phyloP scores from a whole-genome alignment of 1,140 invertebrate species.

The Macrostomum lignano region DNA sequence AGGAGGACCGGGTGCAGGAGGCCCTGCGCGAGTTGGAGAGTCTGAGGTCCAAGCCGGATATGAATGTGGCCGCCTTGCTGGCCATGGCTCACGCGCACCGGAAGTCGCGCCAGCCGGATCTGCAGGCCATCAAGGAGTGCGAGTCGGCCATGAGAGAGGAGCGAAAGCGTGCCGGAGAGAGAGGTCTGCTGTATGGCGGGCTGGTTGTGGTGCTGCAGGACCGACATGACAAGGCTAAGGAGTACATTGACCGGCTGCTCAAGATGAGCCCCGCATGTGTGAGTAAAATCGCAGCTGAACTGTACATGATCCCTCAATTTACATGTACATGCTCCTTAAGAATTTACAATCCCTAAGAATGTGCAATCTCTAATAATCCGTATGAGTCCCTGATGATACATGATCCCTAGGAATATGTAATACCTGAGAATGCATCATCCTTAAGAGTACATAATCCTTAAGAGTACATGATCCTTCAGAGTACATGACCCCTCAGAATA shows the following conservation, averaged over 20 bases:
- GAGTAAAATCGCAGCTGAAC: too few relatives aligned
- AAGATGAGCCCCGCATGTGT: too few relatives aligned
- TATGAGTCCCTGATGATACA: too few relatives aligned
- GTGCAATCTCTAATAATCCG: too few relatives aligned
- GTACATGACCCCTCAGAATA: too few relatives aligned
- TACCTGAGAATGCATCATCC: too few relatives aligned
- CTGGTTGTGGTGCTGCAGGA: constrained; percentile 40
- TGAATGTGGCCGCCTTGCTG: constrained; percentile 41
- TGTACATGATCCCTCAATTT: too few relatives aligned
- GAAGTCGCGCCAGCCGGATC: constrained; percentile 26
- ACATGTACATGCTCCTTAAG: too few relatives aligned
- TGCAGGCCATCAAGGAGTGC: constrained; percentile 38
- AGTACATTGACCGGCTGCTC: constrained; percentile 47
- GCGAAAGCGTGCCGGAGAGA: constrained; percentile 37
- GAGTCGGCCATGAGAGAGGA: constrained; percentile 46
- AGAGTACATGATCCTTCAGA: too few relatives aligned
- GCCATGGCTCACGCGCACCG: constrained; percentile 34
- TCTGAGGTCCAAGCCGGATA: constrained; percentile 36
- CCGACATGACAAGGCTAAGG: constrained; percentile 45
- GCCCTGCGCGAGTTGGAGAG: constrained; percentile 41
- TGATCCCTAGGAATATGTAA: too few relatives aligned
- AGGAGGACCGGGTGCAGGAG: constrained; percentile 36
- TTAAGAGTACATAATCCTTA: too few relatives aligned
- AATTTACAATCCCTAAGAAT: too few relatives aligned
- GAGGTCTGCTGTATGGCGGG: constrained; percentile 31